Base-by-base conservation (phyloP, 2,888 invertebrate genomes). In the Philereme vetulata region DNA sequence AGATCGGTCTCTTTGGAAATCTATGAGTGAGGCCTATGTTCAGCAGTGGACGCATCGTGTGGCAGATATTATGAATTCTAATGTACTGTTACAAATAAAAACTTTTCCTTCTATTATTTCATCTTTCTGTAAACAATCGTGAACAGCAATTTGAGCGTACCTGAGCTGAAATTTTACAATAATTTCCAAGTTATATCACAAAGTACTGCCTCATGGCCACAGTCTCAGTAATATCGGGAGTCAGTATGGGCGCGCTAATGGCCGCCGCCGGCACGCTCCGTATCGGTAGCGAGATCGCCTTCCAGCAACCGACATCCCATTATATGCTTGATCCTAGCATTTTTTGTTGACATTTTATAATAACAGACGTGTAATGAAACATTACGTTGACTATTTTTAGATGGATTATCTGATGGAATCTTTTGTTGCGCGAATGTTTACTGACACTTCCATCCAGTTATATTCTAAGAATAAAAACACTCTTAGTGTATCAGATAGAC, bases 171-270 rank as follows among this genome's bases (percentile, higher is more conserved):
- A 21, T 21, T 21, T 21, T 1, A 21, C 21, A 21, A 21, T 21
- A 2, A 21, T 43, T n/a, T 9, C 5, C 42, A 43, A n/a, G 3
- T 11, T 6, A 8, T 47, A 42, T 7, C 21, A 35, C 11, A 34
- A 52, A 8, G 36, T 46, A 21, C 33, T 4, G 56, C 64, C 36
- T 21, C 57, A 69, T 85, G 78, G 85, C 68, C 74, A 77, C 71
- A 49, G 35, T 71, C 63, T 6, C 50, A 72, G 77, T 84, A 82
- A 82, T 81, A 78, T 82, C 81, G 77, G 81, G 75, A 84, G 83
- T 79, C 78, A 76, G 81, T 81, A 81, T 80, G 73, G 77, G 78
- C 74, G 81, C 82, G 83, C 83, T 88, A 89, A 90, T 88, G 87
- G 83, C 76, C 76, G 82, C 88, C 82, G 72, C 78, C 71, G 83